phyloP scores from a whole-genome alignment of 2,888 invertebrate genomes.

The Liopterus haemorrhoidalis region DNA sequence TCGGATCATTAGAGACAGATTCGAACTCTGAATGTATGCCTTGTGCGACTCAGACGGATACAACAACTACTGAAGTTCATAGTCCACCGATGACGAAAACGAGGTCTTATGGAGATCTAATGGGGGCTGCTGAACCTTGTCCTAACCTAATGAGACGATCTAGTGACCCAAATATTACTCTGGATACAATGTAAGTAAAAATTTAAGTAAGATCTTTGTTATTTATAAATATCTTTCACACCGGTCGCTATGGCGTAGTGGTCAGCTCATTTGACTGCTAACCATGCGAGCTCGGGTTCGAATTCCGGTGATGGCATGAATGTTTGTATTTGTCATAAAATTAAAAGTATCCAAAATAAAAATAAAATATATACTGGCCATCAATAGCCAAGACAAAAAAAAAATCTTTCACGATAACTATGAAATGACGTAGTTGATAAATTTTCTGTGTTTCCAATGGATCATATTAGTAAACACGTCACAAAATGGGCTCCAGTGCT shows the following conservation, averaged over 20 bases:
- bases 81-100: slow-evolving; percentile 64
- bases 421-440: no score
- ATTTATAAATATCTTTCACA: neutral
- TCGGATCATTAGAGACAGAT: slow-evolving; percentile 49
- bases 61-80: slow-evolving; percentile 15
- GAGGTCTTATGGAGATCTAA: slow-evolving; percentile 77
- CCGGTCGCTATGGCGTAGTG: no score
- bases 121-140: slow-evolving; percentile 57
- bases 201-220: slow-evolving; percentile 2
- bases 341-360: slow-evolving; percentile 1
- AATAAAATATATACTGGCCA: no score
- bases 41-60: slow-evolving; percentile 1
- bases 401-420: no score
- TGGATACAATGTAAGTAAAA: slow-evolving; percentile 61
- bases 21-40: slow-evolving; percentile 12
- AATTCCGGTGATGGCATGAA: no score
- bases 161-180: slow-evolving; percentile 78
- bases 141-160: slow-evolving; percentile 58
- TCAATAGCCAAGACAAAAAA: no score
- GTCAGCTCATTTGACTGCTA: no score
- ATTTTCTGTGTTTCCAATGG: no score
- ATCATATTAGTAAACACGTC: no score
- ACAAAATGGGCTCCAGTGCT: no score
- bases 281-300: no score
- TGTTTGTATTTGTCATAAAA: no score